Evolutionary conservation across 37 sponge, comb jelly and placozoan species (phyloP), one percentile per base, ranked within the genome.

Genomic region (Tethya wilhelma): DNA sequence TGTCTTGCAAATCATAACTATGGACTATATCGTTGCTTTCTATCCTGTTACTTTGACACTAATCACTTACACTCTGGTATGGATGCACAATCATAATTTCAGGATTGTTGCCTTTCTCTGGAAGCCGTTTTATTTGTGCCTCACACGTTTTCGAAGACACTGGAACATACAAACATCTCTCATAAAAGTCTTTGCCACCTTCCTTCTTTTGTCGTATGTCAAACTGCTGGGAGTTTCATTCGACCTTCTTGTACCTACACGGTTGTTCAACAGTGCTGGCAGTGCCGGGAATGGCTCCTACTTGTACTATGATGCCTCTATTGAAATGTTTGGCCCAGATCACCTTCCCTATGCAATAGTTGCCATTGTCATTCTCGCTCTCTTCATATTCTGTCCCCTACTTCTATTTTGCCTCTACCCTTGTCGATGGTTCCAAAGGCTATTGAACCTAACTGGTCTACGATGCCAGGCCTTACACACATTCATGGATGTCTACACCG

Each of bases 181-280:
- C 34, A 75, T 75, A 25, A 62, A 75, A 34, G 76, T 43, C 31
- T 75, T 75, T 58, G 62, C 76, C 20, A 75, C 62, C 23, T 75
- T 75, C 25, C 59, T 75, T 26, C 59, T 75, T 8, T 37, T 75
- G 8, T 55, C 76, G 12, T 75, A 75, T 37, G 31, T 36, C 17
- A 75, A 75, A 58, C 62, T 75, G 8, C 29, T 32, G 34, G 28
- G 43, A 58, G 60, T 56, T 9, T 58, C 38, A 5, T 75, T 75
- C 25, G 31, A 56, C 20, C 60, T 75, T 11, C 25, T 58, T 5
- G 36, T 58, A 9, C 39, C 38, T 20, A 75, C 28, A 30, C 11
- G 37, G 28, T 30, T 58, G 19, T 34, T 30, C 37, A 75, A 6
- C n/a, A n/a, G n/a, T n/a, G n/a, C n/a, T n/a, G n/a, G n/a, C 11